Percentiles rank a stretch among this genome's conserved stretches.
Conservation (phyloP, 2,113 vertebrate species). For the Athene cunicularia region DNA sequence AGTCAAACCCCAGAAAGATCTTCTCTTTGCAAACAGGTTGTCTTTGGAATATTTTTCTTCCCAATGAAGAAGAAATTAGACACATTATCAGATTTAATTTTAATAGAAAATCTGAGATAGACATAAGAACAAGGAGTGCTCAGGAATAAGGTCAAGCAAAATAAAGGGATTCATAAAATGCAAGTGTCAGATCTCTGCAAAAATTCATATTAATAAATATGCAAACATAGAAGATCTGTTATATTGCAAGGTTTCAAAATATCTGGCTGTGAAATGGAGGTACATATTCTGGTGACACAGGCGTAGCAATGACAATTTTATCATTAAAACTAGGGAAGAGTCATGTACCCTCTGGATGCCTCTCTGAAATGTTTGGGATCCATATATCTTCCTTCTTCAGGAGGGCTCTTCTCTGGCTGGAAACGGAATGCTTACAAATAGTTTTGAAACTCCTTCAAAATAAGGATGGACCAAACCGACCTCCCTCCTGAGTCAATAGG, state of each 20-base stretch:
- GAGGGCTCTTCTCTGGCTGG: neutral
- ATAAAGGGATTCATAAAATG: neutral
- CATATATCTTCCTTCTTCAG: neutral
- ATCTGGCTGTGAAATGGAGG: neutral
- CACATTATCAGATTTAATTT: neutral
- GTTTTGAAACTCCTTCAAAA: neutral
- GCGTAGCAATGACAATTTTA: neutral
- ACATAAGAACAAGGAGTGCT: neutral
- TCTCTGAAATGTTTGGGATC: neutral
- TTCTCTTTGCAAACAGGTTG: neutral
- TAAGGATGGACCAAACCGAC: neutral
- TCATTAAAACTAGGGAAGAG: neutral
- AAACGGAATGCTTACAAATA: neutral
- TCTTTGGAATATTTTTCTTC: neutral
- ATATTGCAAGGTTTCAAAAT: neutral
- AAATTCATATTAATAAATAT: neutral
- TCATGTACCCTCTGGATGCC: neutral
- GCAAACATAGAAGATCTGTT: neutral
- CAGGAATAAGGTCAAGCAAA: neutral
- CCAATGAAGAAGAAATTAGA: neutral
- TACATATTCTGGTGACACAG: neutral
- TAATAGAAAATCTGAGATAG: neutral
- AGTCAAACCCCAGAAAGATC: neutral
- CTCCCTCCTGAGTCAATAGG: neutral
- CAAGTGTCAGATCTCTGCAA: neutral